These are phyloP conservation scores for Aramus guarauna DNA, from an alignment of 2,113 vertebrate genomes.

Conservation along the genomic window DNA sequence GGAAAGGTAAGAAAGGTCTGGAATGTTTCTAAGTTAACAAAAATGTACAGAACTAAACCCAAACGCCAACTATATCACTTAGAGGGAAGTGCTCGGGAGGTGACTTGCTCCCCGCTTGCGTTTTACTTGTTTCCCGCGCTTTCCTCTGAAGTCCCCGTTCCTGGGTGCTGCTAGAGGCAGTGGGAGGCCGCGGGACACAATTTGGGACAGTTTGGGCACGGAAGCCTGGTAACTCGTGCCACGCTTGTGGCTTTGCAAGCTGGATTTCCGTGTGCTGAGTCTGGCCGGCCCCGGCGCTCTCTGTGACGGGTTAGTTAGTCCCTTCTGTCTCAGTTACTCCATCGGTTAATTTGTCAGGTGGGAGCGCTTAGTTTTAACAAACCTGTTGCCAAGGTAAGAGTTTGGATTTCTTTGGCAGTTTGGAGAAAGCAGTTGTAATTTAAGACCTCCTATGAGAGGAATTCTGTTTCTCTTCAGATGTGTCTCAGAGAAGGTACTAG, in stretches of 20 bases:
- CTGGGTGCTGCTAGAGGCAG: too few relatives aligned
- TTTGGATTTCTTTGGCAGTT: background rate
- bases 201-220: background rate
- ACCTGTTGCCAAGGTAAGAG: background rate
- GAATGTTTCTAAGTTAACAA: background rate
- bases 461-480: background rate
- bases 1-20: background rate
- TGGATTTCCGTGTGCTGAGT: background rate
- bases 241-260: background rate
- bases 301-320: background rate
- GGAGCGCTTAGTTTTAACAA: background rate
- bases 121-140: background rate
- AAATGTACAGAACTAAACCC: background rate
- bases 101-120: background rate
- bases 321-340: background rate
- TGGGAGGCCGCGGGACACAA: too few relatives aligned
- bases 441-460: background rate
- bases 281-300: too few relatives aligned
- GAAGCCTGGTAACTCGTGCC: background rate
- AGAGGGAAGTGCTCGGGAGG: background rate
- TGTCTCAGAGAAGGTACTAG: background rate
- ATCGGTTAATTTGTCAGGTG: background rate
- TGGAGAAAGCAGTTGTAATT: background rate
- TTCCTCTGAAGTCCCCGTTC: background rate
- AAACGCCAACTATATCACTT: background rate